Evolutionary conservation across 2,113 vertebrate genomes (phyloP), one percentile per base, ranked within the genome.

Genomic region (Bufo gargarizans): DNA sequence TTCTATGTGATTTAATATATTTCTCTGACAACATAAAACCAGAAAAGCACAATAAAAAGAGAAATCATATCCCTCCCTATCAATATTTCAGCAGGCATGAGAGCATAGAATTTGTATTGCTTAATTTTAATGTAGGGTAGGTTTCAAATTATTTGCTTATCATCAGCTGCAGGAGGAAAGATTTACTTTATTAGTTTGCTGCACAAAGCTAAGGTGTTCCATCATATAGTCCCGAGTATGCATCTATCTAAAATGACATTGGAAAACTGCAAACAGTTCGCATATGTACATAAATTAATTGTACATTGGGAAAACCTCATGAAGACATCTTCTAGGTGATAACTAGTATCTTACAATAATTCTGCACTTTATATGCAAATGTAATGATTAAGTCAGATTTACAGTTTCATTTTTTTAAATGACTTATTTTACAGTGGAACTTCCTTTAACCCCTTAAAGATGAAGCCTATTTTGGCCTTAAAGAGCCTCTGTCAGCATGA

Each of bases 291-390:
- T 12, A 20, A 63, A 86, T 77, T 86, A 56, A 71, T 81, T 45
- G 20, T 47, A 55, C 17, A 80, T 87, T 79, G 47, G 61, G 59
- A 67, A 86, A 80, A 14, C 61, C n/a, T 69, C 47, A 22, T 56
- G 77, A 80, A 80, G 61, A 47, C 45, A 14, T 63, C 53, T 63
- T 85, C 83, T 53, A 12, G 56, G n/a, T 74, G 69, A 76, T 84
- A 88, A 88, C 49, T 88, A 72, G 69, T 63, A 84, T 77, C 50
- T 77, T 63, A 61, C 77, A 59, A 72, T 58, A 82, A 88, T 77
- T 88, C 16, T 43, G 58, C 47, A 88, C 71, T 83, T 88, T 88
- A 55, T 84, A 88, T 84, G 71, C 80, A 88, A 88, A 88, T 82
- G n/a, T 77, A 77, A 83, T 88, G 47, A 77, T 83, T 88, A 77